Conservation (phyloP, 2,113 vertebrate genomes). For the Pongo pygmaeus region DNA sequence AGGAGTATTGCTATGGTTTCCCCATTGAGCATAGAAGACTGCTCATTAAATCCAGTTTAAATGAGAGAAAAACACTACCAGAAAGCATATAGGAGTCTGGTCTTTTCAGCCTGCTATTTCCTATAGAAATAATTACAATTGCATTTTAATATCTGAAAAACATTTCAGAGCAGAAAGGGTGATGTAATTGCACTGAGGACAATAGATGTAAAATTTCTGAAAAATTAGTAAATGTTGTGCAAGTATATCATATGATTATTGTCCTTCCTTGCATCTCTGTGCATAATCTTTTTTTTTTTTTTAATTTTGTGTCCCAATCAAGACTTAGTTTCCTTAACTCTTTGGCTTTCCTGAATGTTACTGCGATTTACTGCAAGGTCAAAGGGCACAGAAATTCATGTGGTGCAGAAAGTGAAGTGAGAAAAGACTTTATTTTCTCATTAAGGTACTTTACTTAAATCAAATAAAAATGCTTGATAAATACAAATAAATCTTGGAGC, state of each 20-base stretch:
- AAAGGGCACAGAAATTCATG: slow-evolving; percentile 54
- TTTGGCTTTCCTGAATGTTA: slow-evolving; percentile 71
- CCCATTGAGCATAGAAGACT: background rate
- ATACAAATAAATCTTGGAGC: slow-evolving; percentile 19
- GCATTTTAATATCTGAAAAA: slow-evolving; percentile 6
- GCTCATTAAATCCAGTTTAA: background rate
- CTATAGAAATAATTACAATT: slow-evolving; percentile 24
- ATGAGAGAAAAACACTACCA: slow-evolving; percentile 18
- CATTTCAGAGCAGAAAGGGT: background rate
- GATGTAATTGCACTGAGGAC: background rate
- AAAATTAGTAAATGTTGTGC: background rate
- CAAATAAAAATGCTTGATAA: slow-evolving; percentile 36
- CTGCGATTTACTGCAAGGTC: slow-evolving; percentile 69
- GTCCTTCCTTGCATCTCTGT: slow-evolving; percentile 33
- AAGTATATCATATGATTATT: slow-evolving; percentile 46
- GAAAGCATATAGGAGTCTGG: background rate
- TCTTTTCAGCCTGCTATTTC: slow-evolving; percentile 39
- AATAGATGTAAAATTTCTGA: background rate
- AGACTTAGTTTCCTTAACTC: slow-evolving; percentile 64
- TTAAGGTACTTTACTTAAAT: slow-evolving; percentile 24
- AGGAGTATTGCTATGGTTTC: background rate
- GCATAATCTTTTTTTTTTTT: slow-evolving; percentile 7
- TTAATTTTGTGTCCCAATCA: background rate
- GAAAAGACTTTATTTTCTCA: slow-evolving; percentile 51
- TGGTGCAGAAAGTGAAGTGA: slow-evolving; percentile 50